These are phyloP conservation scores for Camptogramma bilineatum DNA, from an alignment of 2,888 invertebrate genomes.

Conservation along the genomic window DNA sequence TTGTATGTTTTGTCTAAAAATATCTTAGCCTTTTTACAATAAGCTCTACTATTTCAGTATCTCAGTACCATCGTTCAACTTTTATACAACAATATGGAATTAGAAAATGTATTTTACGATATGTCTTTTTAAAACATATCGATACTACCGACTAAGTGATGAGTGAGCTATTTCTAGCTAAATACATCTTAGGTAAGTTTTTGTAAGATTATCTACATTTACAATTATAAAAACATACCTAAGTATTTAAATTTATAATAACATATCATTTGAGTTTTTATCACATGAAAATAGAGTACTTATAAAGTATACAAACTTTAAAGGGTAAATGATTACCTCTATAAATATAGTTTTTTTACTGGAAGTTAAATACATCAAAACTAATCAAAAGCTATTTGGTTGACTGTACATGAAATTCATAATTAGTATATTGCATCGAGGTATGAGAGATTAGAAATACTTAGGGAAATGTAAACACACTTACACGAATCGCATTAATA, in stretches of 20 bases:
- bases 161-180: not conserved
- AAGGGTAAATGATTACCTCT: not conserved
- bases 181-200: not conserved
- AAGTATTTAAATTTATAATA: not conserved
- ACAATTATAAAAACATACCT: not conserved
- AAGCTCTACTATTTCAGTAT: not conserved
- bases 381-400: constrained; percentile 15
- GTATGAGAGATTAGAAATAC: not conserved
- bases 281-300: not conserved
- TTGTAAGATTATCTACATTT: not conserved
- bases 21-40: not conserved
- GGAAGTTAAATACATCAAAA: not conserved
- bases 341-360: not conserved
- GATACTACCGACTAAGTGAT: not conserved
- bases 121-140: constrained; percentile 7
- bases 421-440: not conserved
- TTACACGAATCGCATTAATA: not conserved
- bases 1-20: not conserved
- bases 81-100: not conserved
- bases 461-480: not conserved
- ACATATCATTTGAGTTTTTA: not conserved
- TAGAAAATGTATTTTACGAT: constrained; percentile 1
- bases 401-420: not conserved
- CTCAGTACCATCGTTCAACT: not conserved
- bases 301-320: not conserved